Evolutionary conservation across 2,888 invertebrate genomes (phyloP), one percentile per base, ranked within the genome.

Genomic region (Diarsia rubi): DNA sequence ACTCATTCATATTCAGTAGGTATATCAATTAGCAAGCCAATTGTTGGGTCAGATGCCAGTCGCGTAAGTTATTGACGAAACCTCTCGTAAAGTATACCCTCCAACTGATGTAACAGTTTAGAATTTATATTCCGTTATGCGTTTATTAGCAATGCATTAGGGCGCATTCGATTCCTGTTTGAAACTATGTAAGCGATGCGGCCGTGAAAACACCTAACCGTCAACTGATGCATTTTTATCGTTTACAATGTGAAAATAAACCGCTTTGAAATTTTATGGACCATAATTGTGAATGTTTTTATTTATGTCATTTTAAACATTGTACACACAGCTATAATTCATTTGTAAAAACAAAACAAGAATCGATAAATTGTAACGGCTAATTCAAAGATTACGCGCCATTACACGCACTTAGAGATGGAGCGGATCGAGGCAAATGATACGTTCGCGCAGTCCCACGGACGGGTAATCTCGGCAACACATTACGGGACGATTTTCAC

Each of bases 401-500:
- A 95, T 96, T 96, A 95, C 91, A 86, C 90, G 92, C 94, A 93
- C 94, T 95, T 94, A 93, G 92, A 90, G 89, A 88, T 90, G 92
- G 91, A 91, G 88, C 88, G 91, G 91, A 92, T 91, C 92, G 92
- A 82, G 86, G 86, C 93, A 95, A 95, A 96, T 96, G 94, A 96
- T 95, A 95, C 91, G 92, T 93, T 92, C 88, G 85, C 90, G 86
- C 94, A 93, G 94, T 96, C 96, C 94, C 96, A 96, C 96, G 95
- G 92, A 90, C 92, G 90, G 88, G 92, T 92, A 93, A 95, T 95
- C 94, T 92, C 89, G 88, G 91, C 95, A 93, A 96, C 96, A 96
- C 96, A 95, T 96, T 96, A 96, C 95, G 90, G 87, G 94, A 94
- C 94, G 93, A 95, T 95, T 96, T 96, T 96, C 96, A 96, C 96